Conservation (phyloP, 2,888 invertebrate genomes). For the Leptarthrus brevirostris region DNA sequence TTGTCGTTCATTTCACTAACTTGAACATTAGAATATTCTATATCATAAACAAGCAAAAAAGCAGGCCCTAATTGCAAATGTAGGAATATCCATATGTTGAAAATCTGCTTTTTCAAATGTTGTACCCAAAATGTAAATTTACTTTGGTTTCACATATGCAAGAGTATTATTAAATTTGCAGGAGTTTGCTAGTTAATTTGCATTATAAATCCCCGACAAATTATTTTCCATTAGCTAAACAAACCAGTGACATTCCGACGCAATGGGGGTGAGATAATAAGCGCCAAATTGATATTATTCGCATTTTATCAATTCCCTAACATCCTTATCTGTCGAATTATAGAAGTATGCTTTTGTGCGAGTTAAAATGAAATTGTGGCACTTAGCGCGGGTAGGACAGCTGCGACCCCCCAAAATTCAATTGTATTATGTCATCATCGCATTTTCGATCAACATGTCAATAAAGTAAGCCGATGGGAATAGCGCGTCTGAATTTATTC, state of each 20-base stretch:
- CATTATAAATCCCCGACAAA: background rate
- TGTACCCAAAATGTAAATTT: no score
- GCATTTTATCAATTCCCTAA: background rate
- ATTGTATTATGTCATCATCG: conserved; percentile 18
- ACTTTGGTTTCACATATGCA: no score
- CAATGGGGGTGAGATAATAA: background rate
- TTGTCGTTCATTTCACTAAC: no score
- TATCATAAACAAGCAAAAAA: no score
- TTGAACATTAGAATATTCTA: no score
- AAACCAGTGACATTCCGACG: background rate
- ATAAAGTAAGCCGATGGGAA: conserved; percentile 16
- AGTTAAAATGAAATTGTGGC: background rate
- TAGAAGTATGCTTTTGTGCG: background rate
- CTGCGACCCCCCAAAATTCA: conserved; percentile 1
- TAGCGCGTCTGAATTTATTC: conserved; percentile 8
- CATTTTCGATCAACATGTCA: conserved; percentile 16
- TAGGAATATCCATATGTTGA: no score
- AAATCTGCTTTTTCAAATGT: no score
- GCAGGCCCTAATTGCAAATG: no score
- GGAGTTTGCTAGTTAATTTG: background rate
- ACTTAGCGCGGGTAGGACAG: background rate
- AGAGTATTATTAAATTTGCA: background rate
- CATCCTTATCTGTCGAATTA: background rate
- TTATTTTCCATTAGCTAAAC: conserved; percentile 1
- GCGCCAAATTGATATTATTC: background rate